Evolutionary conservation across 2,888 invertebrate species (phyloP).

Genomic region (Odontomyia ornata): DNA sequence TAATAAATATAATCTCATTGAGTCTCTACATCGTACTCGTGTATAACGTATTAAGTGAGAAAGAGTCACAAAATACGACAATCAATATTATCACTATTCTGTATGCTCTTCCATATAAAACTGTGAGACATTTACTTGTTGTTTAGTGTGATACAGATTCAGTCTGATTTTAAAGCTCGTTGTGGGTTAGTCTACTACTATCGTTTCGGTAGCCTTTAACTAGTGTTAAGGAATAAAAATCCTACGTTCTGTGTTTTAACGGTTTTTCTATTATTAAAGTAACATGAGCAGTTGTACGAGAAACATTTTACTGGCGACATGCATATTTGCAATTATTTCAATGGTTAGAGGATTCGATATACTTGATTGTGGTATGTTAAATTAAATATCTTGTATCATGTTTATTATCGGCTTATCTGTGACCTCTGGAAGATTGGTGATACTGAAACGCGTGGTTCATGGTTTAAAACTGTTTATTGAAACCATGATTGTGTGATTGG

Average conservation of each 20-base stretch:
- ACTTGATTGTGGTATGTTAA: slow-evolving; percentile 21
- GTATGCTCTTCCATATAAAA: not conserved
- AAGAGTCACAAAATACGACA: not conserved
- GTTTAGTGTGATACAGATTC: not conserved
- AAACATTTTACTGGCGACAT: not conserved
- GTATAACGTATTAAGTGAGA: too few relatives aligned
- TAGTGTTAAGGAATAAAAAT: not conserved
- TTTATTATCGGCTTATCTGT: slow-evolving; percentile 4
- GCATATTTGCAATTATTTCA: not conserved
- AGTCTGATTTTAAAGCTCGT: slow-evolving; percentile 5
- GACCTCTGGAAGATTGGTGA: not conserved
- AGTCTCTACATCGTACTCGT: too few relatives aligned
- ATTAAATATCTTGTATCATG: not conserved
- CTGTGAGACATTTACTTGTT: not conserved
- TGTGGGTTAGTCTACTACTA: not conserved
- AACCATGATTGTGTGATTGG: too few relatives aligned
- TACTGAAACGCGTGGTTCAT: not conserved
- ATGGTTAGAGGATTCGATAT: not conserved
- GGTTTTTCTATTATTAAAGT: not conserved
- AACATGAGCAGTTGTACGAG: not conserved
- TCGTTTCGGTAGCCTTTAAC: not conserved
- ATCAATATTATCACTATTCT: not conserved
- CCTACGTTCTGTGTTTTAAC: not conserved
- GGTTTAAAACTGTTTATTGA: too few relatives aligned
- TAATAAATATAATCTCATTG: not conserved